phyloP scores from a whole-genome alignment of 2,113 vertebrate species.

The Rallus limicola region DNA sequence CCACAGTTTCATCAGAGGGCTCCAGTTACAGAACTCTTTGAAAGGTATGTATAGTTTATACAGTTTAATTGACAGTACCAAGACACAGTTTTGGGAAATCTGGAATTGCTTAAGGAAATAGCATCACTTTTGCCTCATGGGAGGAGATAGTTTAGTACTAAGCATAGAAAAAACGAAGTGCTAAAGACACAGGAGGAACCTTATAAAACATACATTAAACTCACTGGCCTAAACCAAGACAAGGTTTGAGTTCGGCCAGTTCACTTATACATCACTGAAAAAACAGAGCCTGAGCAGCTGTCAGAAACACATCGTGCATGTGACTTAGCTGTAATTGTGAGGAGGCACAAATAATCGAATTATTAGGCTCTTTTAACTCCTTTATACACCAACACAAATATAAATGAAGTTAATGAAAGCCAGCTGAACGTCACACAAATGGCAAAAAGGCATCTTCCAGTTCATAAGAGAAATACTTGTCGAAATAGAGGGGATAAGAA shows the following conservation, averaged over 20 bases:
- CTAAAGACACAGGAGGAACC: background rate
- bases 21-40: background rate
- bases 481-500: background rate
- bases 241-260: background rate
- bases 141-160: background rate
- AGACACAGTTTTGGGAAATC: background rate
- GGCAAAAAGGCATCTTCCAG: background rate
- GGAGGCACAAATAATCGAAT: background rate
- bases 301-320: background rate
- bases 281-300: background rate
- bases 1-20: background rate
- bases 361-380: background rate
- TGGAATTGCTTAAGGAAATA: background rate
- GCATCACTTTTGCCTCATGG: background rate
- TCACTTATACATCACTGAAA: background rate
- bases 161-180: background rate
- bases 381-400: background rate
- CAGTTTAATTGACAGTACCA: background rate
- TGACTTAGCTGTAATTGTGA: background rate
- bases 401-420: background rate
- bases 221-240: background rate
- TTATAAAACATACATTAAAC: background rate
- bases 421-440: background rate
- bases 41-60: background rate
- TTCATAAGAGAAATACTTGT: background rate